A percentile compares a stretch with the other conserved stretches of the same genome.
These are phyloP conservation scores for Vicugna pacos DNA, from an alignment of 2,113 vertebrate species.

Conservation along the genomic window DNA sequence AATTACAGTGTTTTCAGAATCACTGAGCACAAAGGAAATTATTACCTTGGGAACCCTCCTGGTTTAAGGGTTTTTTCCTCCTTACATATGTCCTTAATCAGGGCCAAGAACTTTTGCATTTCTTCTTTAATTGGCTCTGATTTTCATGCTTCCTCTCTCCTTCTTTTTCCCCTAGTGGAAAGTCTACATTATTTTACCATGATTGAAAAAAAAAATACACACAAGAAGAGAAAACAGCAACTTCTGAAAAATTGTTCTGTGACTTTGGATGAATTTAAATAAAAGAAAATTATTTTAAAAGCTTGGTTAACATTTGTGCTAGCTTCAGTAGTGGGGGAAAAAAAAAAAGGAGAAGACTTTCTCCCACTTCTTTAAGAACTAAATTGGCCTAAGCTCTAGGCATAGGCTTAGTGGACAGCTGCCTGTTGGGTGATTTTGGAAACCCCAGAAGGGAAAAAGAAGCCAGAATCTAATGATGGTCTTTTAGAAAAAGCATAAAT, in stretches of 20 bases:
- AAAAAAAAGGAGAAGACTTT: slow-evolving; percentile 14
- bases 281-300: slow-evolving; percentile 49
- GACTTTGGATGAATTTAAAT: slow-evolving; percentile 3
- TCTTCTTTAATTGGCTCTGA: slow-evolving; percentile 25
- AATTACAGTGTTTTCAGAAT: slow-evolving; percentile 27
- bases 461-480: not conserved
- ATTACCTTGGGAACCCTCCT: slow-evolving; percentile 6
- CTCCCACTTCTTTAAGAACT: slow-evolving; percentile 10
- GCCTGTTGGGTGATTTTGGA: not conserved
- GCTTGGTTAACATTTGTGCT: slow-evolving; percentile 20
- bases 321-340: not conserved
- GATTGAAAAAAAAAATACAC: slow-evolving; percentile 19
- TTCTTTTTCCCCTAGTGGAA: not conserved
- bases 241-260: slow-evolving; percentile 45
- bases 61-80: not conserved
- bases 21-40: slow-evolving; percentile 11
- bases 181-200: not conserved
- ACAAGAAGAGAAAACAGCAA: not conserved
- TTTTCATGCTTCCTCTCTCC: not conserved
- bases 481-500: slow-evolving; percentile 45
- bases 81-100: not conserved
- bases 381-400: not conserved
- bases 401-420: not conserved
- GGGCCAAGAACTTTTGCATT: not conserved
- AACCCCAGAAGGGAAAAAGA: not conserved